Percentiles rank a stretch among this genome's conserved stretches.
phyloP scores from a whole-genome alignment of 2,888 invertebrate genomes.

The Drosophila atroscutellata region DNA sequence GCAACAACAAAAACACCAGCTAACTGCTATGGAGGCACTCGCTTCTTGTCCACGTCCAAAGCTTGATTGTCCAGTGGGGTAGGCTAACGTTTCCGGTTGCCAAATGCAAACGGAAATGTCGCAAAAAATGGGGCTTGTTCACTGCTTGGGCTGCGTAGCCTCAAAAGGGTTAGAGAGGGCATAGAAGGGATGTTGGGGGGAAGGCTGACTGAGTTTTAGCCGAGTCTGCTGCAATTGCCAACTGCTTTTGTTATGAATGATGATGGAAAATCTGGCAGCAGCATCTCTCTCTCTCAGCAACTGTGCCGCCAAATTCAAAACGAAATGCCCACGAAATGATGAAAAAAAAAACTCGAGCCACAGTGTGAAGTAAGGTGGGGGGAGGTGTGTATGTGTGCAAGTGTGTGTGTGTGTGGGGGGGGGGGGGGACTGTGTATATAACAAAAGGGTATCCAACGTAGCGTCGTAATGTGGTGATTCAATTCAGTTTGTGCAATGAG shows the following conservation, averaged over 20 bases:
- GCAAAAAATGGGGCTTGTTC: conserved; percentile 59
- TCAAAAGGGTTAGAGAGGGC: neutral
- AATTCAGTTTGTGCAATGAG: conserved; percentile 79
- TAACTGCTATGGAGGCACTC: conserved; percentile 32
- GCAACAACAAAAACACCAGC: conserved; percentile 24
- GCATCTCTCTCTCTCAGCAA: conserved; percentile 59
- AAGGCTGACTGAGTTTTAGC: conserved; percentile 24
- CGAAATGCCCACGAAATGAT: conserved; percentile 43
- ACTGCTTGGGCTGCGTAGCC: conserved; percentile 27
- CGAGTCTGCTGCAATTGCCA: conserved; percentile 73
- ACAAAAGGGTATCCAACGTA: conserved; percentile 51
- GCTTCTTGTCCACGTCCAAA: conserved; percentile 52
- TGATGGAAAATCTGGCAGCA: conserved; percentile 79
- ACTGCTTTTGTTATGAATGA: conserved; percentile 81
- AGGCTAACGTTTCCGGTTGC: conserved; percentile 76
- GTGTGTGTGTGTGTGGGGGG: neutral
- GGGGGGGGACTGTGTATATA: conserved; percentile 10
- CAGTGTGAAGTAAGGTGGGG: neutral
- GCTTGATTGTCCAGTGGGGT: conserved; percentile 73
- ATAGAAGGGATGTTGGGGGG: conserved; percentile 6
- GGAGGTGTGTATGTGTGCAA: neutral
- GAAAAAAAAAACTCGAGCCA: neutral
- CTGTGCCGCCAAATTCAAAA: conserved; percentile 66
- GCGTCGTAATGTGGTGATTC: conserved; percentile 67
- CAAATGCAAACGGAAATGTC: conserved; percentile 80